phyloP scores from a whole-genome alignment of 2,113 vertebrate genomes.

The Damaliscus lunatus region DNA sequence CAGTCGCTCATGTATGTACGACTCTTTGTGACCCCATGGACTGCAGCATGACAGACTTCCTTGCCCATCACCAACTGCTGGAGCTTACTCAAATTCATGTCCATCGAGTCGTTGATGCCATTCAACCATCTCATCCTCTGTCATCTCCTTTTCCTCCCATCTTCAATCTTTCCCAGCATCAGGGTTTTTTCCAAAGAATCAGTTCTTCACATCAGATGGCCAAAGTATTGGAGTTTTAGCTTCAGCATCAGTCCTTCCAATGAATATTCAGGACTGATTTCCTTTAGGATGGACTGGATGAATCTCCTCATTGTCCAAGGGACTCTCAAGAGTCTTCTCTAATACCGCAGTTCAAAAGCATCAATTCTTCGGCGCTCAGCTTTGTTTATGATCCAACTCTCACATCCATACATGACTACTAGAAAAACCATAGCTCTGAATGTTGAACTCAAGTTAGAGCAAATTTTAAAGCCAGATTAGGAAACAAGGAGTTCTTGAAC shows the following conservation, averaged over 20 bases:
- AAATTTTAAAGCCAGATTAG: background rate
- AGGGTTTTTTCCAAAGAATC: background rate
- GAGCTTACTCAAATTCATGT: background rate
- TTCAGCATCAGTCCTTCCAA: background rate
- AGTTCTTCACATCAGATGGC: background rate
- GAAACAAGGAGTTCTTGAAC: background rate
- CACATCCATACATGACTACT: background rate
- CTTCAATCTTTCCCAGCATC: background rate
- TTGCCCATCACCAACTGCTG: background rate
- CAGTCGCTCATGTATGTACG: accelerated
- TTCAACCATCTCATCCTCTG: background rate
- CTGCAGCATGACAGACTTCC: background rate
- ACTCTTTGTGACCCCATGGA: background rate
- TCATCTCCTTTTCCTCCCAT: background rate
- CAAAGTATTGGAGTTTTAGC: background rate
- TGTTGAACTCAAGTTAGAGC: background rate
- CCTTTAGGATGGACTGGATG: background rate
- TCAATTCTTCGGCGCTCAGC: accelerated
- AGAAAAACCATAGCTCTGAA: background rate
- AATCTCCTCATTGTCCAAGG: background rate
- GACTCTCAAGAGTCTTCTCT: background rate
- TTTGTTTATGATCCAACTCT: background rate
- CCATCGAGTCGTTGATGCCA: background rate
- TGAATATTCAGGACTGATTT: background rate
- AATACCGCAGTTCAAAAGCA: background rate